Conservation (phyloP, 92 coral and sea anemone genomes). For the Galaxea fascicularis region DNA sequence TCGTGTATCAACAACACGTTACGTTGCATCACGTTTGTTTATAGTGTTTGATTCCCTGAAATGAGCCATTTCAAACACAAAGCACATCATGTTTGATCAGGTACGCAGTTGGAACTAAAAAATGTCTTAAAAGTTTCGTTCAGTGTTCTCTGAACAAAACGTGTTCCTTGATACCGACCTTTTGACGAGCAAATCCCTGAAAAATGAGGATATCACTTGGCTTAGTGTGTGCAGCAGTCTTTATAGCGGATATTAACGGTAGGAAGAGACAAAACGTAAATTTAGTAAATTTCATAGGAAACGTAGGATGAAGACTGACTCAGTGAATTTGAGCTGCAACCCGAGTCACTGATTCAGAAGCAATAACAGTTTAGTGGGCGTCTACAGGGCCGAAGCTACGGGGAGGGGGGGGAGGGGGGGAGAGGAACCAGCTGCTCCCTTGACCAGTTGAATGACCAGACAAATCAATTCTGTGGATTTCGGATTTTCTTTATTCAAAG, state of each 20-base stretch:
- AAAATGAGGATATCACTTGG: slow-evolving; percentile 19
- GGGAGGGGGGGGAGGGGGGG: too few relatives aligned
- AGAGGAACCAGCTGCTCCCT: too few relatives aligned
- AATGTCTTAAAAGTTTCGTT: not conserved
- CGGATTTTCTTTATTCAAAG: too few relatives aligned
- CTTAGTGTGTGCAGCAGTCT: not conserved
- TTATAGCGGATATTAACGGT: slow-evolving; percentile 24
- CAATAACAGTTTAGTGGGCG: too few relatives aligned
- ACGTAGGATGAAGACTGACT: too few relatives aligned
- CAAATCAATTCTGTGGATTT: too few relatives aligned
- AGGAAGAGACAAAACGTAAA: not conserved
- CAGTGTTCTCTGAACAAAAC: not conserved
- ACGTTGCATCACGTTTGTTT: not conserved
- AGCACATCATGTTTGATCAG: slow-evolving; percentile 1
- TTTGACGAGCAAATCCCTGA: not conserved
- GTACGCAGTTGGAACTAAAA: not conserved
- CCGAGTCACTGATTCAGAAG: too few relatives aligned
- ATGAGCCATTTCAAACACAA: not conserved
- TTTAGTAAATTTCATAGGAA: too few relatives aligned
- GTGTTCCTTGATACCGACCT: not conserved
- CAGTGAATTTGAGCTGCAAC: too few relatives aligned
- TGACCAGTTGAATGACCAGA: too few relatives aligned
- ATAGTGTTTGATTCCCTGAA: not conserved
- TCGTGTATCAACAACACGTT: not conserved
- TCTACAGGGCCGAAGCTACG: too few relatives aligned